Evolutionary conservation across 2,888 invertebrate genomes (phyloP), one percentile per base, ranked within the genome.

Genomic region (Chloroclysta siterata): DNA sequence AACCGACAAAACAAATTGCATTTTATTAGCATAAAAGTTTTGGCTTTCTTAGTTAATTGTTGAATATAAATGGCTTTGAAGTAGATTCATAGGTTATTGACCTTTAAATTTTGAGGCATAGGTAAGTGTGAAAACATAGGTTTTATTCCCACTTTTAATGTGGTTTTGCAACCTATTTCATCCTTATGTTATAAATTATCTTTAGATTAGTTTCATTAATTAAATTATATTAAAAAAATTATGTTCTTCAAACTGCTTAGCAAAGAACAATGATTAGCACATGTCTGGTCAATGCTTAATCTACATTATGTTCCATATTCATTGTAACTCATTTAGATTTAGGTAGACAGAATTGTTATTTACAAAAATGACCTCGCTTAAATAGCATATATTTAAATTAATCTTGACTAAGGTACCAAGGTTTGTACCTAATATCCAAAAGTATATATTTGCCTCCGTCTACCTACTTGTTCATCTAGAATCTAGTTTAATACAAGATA

Each of bases 1-100:
- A 87, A 91, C 89, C 91, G 85, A 90, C 87, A 83, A 86, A 89
- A 84, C 79, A 87, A 87, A 90, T 87, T 91, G 90, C 88, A 90
- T 90, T 89, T 87, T 88, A 90, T 90, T 89, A 87, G 82, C 88
- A 88, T 88, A 87, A 88, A 87, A 85, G 78, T 87, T 70, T 84
- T 84, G 84, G 84, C 86, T 89, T 90, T 92, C 87, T 82, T 86
- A 80, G 78, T 77, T 82, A 86, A 85, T 86, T 84, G 81, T 80
- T 82, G 81, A 85, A 87, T 87, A 84, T 80, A 79, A 80, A 82
- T 83, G 80, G 81, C 76, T 75, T 71, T 77, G 81, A 85, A 83
- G 80, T 78, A 78, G 78, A 75, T 77, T 75, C 68, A 71, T 73
- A 76, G 79, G 81, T 80, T 84, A 81, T 78, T 83, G 83, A 85